A percentile compares a stretch with the other conserved stretches of the same genome.
These are phyloP conservation scores for Spatula clypeata DNA, from an alignment of 2,797 vertebrate genomes.

Conservation along the genomic window DNA sequence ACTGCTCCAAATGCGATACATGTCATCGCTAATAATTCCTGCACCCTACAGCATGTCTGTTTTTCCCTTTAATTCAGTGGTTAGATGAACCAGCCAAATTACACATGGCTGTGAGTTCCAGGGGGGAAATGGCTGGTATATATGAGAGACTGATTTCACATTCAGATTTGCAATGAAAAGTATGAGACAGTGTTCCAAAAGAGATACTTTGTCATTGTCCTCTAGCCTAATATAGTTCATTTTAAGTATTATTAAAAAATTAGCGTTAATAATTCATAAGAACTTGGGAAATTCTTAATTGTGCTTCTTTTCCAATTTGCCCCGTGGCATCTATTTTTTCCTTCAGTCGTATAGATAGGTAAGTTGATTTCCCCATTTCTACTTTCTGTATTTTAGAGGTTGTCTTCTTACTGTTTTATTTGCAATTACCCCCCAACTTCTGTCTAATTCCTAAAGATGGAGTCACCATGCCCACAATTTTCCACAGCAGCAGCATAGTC, in stretches of 20 bases:
- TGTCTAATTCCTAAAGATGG: background rate
- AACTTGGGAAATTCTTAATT: accelerated
- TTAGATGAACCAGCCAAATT: conserved; percentile 11
- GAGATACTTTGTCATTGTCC: background rate
- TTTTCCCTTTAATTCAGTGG: conserved; percentile 18
- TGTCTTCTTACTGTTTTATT: background rate
- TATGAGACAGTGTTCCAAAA: background rate
- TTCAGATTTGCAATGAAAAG: background rate
- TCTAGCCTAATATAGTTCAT: background rate
- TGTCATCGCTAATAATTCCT: conserved; percentile 48
- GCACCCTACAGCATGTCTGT: background rate
- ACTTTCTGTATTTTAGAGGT: background rate
- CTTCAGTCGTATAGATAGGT: background rate
- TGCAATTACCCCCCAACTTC: background rate
- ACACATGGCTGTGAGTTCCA: background rate
- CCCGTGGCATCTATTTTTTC: background rate
- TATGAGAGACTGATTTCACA: background rate
- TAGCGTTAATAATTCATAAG: background rate
- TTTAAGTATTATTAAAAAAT: background rate
- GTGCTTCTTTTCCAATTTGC: background rate
- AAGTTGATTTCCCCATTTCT: background rate
- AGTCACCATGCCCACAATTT: accelerated
- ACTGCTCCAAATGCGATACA: background rate
- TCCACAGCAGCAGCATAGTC: background rate
- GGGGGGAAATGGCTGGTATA: background rate